Conservation (phyloP, 2,113 vertebrate genomes). For the Nothocercus julius region DNA sequence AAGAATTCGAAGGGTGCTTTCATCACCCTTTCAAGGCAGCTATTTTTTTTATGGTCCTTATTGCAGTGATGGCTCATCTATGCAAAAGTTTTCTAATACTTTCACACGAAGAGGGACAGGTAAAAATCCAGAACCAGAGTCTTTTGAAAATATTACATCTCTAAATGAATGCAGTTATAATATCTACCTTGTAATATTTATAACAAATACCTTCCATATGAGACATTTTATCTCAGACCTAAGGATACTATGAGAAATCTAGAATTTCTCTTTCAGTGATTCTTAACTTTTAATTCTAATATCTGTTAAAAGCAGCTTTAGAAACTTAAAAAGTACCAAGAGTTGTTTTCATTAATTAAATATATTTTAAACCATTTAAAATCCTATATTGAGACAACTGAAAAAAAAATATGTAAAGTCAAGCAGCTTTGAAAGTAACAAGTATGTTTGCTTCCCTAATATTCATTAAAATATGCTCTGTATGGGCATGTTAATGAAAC, state of each 20-base stretch:
- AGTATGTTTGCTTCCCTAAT: not conserved
- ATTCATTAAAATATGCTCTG: not conserved
- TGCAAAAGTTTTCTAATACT: not conserved
- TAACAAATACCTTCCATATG: not conserved
- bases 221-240: not conserved
- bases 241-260: not conserved
- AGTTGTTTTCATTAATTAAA: not conserved
- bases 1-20: not conserved
- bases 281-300: not conserved
- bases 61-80: rapidly evolving
- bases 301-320: not conserved
- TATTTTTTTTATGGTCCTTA: not conserved
- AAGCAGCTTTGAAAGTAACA: not conserved
- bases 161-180: not conserved
- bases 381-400: not conserved
- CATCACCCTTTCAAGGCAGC: not conserved
- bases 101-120: not conserved
- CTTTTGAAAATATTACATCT: not conserved
- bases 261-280: not conserved
- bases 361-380: not conserved
- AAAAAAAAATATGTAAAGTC: not conserved
- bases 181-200: not conserved
- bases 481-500: not conserved
- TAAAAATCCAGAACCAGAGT: not conserved
- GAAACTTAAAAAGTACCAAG: not conserved